Percentiles rank a stretch among this genome's conserved stretches.
Conservation (phyloP, 2,888 invertebrate species). For the Dilophus febrilis region DNA sequence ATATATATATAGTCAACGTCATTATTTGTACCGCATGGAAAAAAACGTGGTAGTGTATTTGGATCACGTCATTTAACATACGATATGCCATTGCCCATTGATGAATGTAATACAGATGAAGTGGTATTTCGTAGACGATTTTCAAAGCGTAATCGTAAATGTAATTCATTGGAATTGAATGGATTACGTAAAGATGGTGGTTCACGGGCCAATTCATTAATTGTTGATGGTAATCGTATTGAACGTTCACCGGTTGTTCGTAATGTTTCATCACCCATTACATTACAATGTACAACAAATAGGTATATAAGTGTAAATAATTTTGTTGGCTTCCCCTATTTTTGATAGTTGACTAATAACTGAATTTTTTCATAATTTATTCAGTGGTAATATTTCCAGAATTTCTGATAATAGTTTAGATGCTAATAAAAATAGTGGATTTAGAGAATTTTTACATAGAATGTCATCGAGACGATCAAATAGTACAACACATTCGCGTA, state of each 20-base stretch:
- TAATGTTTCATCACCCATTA: constrained; percentile 34
- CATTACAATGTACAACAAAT: constrained; percentile 12
- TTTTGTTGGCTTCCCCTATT: neutral
- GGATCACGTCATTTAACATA: constrained; percentile 41
- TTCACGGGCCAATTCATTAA: constrained; percentile 26
- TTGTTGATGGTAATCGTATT: constrained; percentile 15
- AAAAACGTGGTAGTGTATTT: constrained; percentile 32
- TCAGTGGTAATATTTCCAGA: neutral
- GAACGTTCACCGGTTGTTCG: constrained; percentile 30
- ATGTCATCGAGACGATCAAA: constrained; percentile 28
- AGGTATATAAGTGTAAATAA: neutral
- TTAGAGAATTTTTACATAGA: constrained; percentile 26
- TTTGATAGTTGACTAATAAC: no score
- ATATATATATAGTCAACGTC: constrained; percentile 26
- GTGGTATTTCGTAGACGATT: constrained; percentile 25
- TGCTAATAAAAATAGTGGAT: constrained; percentile 15
- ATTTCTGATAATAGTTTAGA: neutral
- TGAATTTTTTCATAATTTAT: neutral
- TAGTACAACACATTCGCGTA: constrained; percentile 3
- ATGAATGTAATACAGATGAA: constrained; percentile 37
- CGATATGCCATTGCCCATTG: constrained; percentile 40
- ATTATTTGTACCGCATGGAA: constrained; percentile 26
- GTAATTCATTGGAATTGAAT: constrained; percentile 5
- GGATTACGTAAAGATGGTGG: constrained; percentile 11
- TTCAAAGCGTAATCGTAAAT: constrained; percentile 11